Evolutionary conservation across 2,113 vertebrate species (phyloP), one percentile per base, ranked within the genome.

Genomic region (Scomber japonicus): DNA sequence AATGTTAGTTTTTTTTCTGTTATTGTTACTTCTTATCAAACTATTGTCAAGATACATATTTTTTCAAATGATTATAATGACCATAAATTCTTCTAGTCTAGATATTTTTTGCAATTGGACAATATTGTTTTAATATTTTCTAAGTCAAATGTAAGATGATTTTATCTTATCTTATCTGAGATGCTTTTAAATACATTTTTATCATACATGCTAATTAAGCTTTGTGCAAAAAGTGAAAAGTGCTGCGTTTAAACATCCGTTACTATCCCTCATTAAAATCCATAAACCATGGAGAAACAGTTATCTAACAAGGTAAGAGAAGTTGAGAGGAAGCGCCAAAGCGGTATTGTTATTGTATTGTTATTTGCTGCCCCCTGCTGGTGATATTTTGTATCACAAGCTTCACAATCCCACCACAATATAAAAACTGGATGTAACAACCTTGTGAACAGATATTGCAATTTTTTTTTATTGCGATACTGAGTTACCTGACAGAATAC

Each of bases 401-500:
- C 13, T 2, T 8, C 17, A 27, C 27, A 46, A 16, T 12, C 54
- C 11, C 24, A 69, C 40, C 17, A 2, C 45, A 57, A 46, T 3
- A 24, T 54, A 75, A 50, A 50, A 70, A 75, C 64, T 31, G 50
- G 16, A 61, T 21, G 66, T 21, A 46, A 65, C 50, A 59, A 82
- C 60, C 60, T 1, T 30, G 46, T 59, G 27, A 71, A 88, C 67
- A 79, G 80, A 90, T 85, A 88, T 88, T 88, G 87, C 90, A 87
- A 44, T 35, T 70, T 68, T 70, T 24, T 81, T 92, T 91, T 90
- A 93, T 93, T 93, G 88, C 90, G 76, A 82, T 88, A 91, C 82
- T 80, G 86, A 88, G 48, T 87, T 80, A 91, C 85, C 89, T 88
- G 90, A 92, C 89, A 89, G 83, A 85, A 78, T 89, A 91, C 89